phyloP scores from a whole-genome alignment of 2,888 invertebrate species.

The Eilema caniola region DNA sequence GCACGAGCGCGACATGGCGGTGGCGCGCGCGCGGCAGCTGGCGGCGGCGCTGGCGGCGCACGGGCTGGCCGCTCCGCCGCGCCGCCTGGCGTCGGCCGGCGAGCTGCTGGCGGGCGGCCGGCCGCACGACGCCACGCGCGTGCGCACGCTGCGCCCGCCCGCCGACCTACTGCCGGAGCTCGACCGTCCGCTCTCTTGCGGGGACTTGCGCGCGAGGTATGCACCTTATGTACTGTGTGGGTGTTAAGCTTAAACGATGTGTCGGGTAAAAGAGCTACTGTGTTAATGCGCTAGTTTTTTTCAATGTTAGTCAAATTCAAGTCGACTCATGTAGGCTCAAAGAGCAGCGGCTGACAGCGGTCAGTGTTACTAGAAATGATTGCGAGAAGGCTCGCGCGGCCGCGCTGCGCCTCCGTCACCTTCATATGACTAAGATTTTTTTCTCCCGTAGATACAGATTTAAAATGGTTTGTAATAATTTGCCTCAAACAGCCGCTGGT shows the following conservation, averaged over 20 bases:
- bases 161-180: constrained; percentile 81
- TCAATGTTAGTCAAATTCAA: no score
- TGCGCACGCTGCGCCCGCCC: constrained; percentile 76
- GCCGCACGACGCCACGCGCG: constrained; percentile 85
- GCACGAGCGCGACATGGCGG: constrained; percentile 95
- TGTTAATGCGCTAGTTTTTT: no score
- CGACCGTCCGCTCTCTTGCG: constrained; percentile 83
- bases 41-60: constrained; percentile 94
- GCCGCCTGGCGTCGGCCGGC: constrained; percentile 88
- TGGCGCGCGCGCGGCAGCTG: constrained; percentile 93
- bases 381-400: no score
- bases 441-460: no score
- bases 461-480: no score
- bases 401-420: no score
- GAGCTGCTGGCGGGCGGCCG: constrained; percentile 85
- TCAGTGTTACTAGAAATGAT: no score
- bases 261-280: neutral
- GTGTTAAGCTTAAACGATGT: no score
- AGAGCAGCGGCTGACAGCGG: no score
- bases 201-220: constrained; percentile 79
- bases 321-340: no score
- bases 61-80: constrained; percentile 92
- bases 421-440: no score
- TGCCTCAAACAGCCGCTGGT: no score
- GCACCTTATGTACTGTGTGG: neutral